Conservation (phyloP, 2,888 invertebrate genomes). For the Thera britannica region DNA sequence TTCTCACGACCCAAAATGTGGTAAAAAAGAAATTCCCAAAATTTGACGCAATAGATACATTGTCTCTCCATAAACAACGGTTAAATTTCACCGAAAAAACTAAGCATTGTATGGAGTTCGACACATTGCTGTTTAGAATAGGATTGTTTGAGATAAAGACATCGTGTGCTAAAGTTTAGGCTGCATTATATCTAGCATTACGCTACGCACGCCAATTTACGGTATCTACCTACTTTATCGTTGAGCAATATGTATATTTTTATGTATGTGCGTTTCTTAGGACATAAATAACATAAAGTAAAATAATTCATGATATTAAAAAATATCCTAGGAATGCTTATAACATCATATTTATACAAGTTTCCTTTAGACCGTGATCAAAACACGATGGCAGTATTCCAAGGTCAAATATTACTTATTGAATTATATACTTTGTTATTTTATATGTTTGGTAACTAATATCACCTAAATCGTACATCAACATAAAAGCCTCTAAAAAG, state of each 20-base stretch:
- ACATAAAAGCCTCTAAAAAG: constrained; percentile 39
- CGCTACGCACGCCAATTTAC: too few species aligned
- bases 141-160: neutral
- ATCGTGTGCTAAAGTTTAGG: neutral
- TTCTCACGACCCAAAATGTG: constrained; percentile 76
- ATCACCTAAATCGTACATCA: neutral
- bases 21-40: constrained; percentile 72
- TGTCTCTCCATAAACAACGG: constrained; percentile 78
- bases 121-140: constrained; percentile 28
- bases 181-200: neutral
- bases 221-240: too few species aligned
- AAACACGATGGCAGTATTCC: neutral
- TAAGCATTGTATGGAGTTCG: constrained; percentile 53
- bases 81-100: constrained; percentile 69
- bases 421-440: neutral
- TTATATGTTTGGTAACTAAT: neutral
- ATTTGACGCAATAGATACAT: constrained; percentile 78
- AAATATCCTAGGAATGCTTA: too few species aligned
- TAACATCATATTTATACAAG: too few species aligned
- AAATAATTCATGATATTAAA: too few species aligned
- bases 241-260: too few species aligned
- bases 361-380: neutral
- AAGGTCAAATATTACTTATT: neutral
- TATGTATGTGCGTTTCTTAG: neutral
- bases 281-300: too few species aligned